A percentile compares a stretch with the other conserved stretches of the same genome.
Conservation (phyloP, 2,797 vertebrate genomes). For the Enoplosus armatus region DNA sequence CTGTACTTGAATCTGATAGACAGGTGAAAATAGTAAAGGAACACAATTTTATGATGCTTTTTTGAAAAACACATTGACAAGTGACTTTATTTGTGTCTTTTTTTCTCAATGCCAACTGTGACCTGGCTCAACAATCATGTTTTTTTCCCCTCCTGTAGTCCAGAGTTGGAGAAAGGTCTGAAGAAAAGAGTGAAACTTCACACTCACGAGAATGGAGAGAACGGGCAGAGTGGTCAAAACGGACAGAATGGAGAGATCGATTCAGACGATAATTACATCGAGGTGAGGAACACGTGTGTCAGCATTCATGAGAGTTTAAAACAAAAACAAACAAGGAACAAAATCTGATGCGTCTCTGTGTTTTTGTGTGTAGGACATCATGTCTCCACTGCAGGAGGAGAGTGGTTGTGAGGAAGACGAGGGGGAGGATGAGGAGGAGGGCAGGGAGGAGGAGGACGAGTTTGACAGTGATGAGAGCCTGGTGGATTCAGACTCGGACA, state of each 20-base stretch:
- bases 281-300: constrained; percentile 71
- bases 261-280: constrained; percentile 91
- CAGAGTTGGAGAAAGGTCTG: constrained; percentile 92
- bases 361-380: constrained; percentile 75
- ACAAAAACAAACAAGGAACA: not conserved
- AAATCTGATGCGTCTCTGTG: constrained; percentile 26
- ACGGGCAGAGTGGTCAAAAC: constrained; percentile 83
- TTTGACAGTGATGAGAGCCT: constrained; percentile 95
- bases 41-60: not conserved
- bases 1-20: not conserved
- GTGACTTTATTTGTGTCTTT: not conserved
- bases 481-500: constrained; percentile 95
- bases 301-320: not conserved
- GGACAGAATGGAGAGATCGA: constrained; percentile 89
- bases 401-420: constrained; percentile 96
- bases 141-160: constrained; percentile 77
- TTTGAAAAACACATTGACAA: not conserved
- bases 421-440: constrained; percentile 91
- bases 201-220: constrained; percentile 83
- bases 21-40: not conserved
- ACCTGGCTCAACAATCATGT: not conserved
- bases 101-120: not conserved
- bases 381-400: constrained; percentile 92
- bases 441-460: constrained; percentile 86
- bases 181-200: constrained; percentile 93